A percentile compares a stretch with the other conserved stretches of the same genome.
Evolutionary conservation across 2,113 vertebrate genomes (phyloP).

Genomic region (Lepus americanus): DNA sequence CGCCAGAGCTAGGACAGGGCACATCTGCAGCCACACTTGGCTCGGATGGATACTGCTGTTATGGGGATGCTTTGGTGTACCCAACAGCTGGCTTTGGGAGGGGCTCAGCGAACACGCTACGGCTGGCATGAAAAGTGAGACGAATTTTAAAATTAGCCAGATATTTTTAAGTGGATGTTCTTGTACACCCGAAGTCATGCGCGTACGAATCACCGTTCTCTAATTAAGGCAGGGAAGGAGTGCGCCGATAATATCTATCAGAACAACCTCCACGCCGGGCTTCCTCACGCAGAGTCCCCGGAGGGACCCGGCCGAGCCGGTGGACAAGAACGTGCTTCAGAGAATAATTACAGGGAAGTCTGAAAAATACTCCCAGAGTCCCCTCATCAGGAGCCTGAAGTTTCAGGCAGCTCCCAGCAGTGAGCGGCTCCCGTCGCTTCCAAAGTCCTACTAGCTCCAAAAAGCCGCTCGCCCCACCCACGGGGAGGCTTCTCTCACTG

Average conservation of each 20-base stretch:
- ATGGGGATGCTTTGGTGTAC: background rate
- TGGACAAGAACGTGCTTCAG: background rate
- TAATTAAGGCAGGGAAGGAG: background rate
- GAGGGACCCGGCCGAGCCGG: background rate
- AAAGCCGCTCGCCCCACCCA: background rate
- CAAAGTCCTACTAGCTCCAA: background rate
- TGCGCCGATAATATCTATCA: background rate
- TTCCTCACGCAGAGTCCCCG: background rate
- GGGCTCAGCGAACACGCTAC: background rate
- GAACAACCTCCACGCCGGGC: background rate
- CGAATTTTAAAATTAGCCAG: background rate
- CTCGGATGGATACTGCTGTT: background rate
- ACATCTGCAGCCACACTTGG: background rate
- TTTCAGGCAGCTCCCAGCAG: background rate
- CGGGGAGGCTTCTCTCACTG: background rate
- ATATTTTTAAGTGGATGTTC: conserved; percentile 21
- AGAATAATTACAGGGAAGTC: background rate
- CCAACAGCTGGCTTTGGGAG: conserved; percentile 6
- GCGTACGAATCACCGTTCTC: background rate
- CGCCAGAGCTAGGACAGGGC: background rate
- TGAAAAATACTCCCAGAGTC: background rate
- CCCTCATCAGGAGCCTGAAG: background rate
- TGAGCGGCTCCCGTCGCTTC: background rate
- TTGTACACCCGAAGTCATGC: background rate
- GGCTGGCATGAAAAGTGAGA: background rate